Evolutionary conservation across 1,140 invertebrate species (phyloP), one percentile per base, ranked within the genome.

Genomic region (Tetramorium simillimum): DNA sequence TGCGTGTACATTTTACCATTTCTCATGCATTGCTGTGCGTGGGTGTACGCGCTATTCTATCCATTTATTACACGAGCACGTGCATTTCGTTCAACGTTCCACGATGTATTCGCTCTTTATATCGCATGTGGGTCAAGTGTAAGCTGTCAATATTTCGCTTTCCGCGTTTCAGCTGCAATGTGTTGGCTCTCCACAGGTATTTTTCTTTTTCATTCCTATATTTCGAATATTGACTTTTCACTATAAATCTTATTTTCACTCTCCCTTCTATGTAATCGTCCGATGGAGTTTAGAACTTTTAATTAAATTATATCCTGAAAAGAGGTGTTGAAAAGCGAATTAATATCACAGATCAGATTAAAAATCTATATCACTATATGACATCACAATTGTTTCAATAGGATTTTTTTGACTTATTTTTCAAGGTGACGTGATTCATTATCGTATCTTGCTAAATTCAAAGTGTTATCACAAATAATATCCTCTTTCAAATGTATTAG

Each of bases 141-240:
- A 60, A 73, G 69, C 69, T 60, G 80, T 84, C 80, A 84, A 84
- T 84, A 84, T 84, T 84, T 84, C 80, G 43, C 58, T 73, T 84
- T 75, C 43, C 43, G 72, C 58, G 46, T 84, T 84, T 84, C 53
- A 84, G n/a, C 40, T 33, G 53, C 69, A 56, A 62, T 28, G 80
- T 56, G 56, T 84, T 60, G 24, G 56, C 24, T 75, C 56, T 84
- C 53, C 53, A 49, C 69, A 40, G 14, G 21, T 70, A 70, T 62
- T 84, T 84, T 84, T 73, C 53, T 84, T 75, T 33, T 75, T 49
- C 53, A 49, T 49, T 56, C 18, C 40, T 18, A 16, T 62, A 75
- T 84, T 75, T 84, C 51, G 56, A 73, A 84, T 73, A 73, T 73
- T 60, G 80, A 75, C 43, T 81, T 70, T 46, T 24, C 2, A 33